These are phyloP conservation scores for Adoxophyes honmai DNA, from an alignment of 1,140 invertebrate species.

Conservation along the genomic window DNA sequence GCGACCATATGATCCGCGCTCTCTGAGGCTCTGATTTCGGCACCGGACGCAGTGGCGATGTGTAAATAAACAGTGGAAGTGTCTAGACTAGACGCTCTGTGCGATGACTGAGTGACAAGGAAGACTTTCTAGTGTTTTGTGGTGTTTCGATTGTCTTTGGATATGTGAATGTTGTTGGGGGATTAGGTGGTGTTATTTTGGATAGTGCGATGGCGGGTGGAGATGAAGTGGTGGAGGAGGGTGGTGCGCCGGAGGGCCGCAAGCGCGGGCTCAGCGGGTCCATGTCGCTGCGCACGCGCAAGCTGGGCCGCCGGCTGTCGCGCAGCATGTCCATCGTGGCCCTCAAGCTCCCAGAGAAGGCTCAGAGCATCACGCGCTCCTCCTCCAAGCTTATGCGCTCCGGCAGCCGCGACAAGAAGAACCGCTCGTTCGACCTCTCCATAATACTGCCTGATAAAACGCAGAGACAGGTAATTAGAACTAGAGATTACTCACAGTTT, in stretches of 20 bases:
- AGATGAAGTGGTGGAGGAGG: slow-evolving; percentile 39
- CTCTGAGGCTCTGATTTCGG: slow-evolving; percentile 46
- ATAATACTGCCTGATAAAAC: slow-evolving; percentile 78
- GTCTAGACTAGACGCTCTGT: slow-evolving; percentile 34
- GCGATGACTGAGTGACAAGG: slow-evolving; percentile 51
- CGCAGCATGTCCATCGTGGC: slow-evolving; percentile 77
- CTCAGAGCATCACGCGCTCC: slow-evolving; percentile 61
- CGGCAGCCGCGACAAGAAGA: slow-evolving; percentile 58
- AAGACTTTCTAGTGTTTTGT: slow-evolving; percentile 48
- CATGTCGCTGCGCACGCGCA: slow-evolving; percentile 70
- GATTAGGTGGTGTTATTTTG: slow-evolving; percentile 31
- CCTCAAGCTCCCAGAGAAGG: slow-evolving; percentile 73
- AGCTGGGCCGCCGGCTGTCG: slow-evolving; percentile 74
- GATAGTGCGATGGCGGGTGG: slow-evolving; percentile 65
- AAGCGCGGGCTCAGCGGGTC: slow-evolving; percentile 62
- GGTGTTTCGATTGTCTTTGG: slow-evolving; percentile 40
- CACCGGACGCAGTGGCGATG: slow-evolving; percentile 55
- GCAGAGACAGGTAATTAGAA: slow-evolving; percentile 73
- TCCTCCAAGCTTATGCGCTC: slow-evolving; percentile 58
- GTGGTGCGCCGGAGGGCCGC: slow-evolving; percentile 31
- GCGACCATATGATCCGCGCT: slow-evolving; percentile 65
- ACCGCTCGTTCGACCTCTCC: slow-evolving; percentile 71
- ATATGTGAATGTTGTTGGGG: slow-evolving; percentile 59
- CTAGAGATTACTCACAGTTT: too few species aligned
- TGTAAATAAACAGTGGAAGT: slow-evolving; percentile 47